Evolutionary conservation across 1,140 invertebrate species (phyloP), one percentile per base, ranked within the genome.

Genomic region (Bombus terrestris): DNA sequence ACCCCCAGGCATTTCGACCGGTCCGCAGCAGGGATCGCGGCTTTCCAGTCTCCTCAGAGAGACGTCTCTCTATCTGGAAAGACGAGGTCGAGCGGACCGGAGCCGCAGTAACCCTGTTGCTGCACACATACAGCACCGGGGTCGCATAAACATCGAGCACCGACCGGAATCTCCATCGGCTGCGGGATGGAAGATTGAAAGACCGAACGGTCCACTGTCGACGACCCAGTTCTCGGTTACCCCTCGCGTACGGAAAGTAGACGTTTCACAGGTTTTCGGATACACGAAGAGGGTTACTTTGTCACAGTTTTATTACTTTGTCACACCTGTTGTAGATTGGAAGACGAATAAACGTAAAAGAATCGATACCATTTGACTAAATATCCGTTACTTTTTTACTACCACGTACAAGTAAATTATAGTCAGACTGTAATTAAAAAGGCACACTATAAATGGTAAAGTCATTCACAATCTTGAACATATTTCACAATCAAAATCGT

Each of bases 1-100:
- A 94, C 93, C 94, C 93, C 92, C 92, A 91, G 94, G 94, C 94
- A 93, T 94, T 93, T 94, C 92, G 91, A 79, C 92, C 79, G 84
- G 90, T 91, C 85, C 83, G 81, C 83, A 79, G 85, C 86, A 82
- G 85, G 91, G 90, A 92, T 92, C 91, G 90, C 90, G 87, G 89
- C 87, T 91, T 91, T 91, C 85, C 90, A 88, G 90, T 90, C 90
- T 91, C 90, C 88, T 91, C 83, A 88, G 80, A 90, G 89, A 25
- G 72, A 90, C 86, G 89, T 88, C 89, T 90, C 89, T 90, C 88
- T 90, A 90, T 90, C 89, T 90, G 76, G 82, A 90, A 90, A 90
- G 89, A 90, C 91, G 85, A 85, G 78, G 75, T 80, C 64, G 78
- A 66, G 43, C 72, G 39, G 28, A 41, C 25, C 35, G 53, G 75